phyloP scores from a whole-genome alignment of 2,113 vertebrate species.

The Strix uralensis region DNA sequence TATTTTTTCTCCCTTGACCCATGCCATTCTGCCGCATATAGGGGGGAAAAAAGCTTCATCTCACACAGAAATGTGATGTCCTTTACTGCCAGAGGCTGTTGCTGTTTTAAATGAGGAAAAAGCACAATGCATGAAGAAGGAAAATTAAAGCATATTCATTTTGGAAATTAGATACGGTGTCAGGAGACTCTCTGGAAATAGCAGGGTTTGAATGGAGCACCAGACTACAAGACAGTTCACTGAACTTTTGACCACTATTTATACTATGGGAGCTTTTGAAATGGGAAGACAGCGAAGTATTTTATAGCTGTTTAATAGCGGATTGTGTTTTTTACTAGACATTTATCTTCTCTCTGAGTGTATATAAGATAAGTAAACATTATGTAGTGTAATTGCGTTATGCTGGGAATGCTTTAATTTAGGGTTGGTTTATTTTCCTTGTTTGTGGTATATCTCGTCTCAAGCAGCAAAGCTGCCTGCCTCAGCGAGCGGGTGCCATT shows the following conservation, averaged over 20 bases:
- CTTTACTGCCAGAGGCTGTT: constrained; percentile 87
- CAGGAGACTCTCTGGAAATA: constrained; percentile 82
- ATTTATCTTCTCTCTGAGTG: constrained; percentile 64
- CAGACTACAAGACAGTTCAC: constrained; percentile 76
- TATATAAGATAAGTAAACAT: constrained; percentile 69
- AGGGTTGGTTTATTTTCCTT: constrained; percentile 37
- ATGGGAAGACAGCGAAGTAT: constrained; percentile 69
- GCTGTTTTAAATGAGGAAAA: constrained; percentile 86
- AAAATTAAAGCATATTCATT: constrained; percentile 90
- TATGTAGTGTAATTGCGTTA: constrained; percentile 40
- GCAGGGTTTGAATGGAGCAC: constrained; percentile 77
- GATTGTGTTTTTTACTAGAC: constrained; percentile 69
- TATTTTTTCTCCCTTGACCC: constrained; percentile 84
- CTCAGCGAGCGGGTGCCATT: not conserved
- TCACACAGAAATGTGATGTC: constrained; percentile 82
- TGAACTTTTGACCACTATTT: constrained; percentile 85
- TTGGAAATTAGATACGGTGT: constrained; percentile 86
- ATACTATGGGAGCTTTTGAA: constrained; percentile 70
- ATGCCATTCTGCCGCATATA: constrained; percentile 76
- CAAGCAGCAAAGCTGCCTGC: not conserved
- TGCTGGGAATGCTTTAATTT: constrained; percentile 60
- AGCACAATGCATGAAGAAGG: constrained; percentile 87
- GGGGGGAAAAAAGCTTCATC: constrained; percentile 74
- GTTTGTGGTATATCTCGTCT: constrained; percentile 15
- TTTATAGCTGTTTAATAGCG: constrained; percentile 76